Base-by-base conservation (phyloP, 2,888 invertebrate species). In the Euspilapteryx auroguttella region DNA sequence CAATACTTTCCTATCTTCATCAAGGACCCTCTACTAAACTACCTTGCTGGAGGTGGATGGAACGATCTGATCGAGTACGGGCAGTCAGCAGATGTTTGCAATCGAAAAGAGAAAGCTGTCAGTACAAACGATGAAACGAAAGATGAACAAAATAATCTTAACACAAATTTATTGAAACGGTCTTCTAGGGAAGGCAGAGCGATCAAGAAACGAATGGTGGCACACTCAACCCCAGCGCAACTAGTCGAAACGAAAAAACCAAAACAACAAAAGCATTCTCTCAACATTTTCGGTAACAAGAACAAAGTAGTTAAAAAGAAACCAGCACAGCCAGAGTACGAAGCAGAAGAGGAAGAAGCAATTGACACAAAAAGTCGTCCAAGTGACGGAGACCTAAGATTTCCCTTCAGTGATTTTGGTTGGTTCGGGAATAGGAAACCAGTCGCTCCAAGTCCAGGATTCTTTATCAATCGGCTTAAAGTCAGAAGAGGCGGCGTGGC, bases 401-500 rank as follows among this genome's bases (percentile, higher is more conserved):
- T 57, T 32, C 50, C 49, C 1, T 57, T 61, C 27, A 43, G 46
- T 21, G 50, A 49, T 32, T 53, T 55, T 25, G 44, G 44, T 21
- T 49, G 49, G 35, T 64, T 64, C 34, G 57, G 58, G 14, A 47
- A 59, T 31, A 57, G 40, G 34, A 62, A 53, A 29, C 61, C 63
- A 10, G 42, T 52, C 3, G 55, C 50, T 3, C 64, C 77, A 0
- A 79, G 78, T 34, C 80, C 78, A 34, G 85, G 86, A 2, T 83
- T 86, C 36, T 82, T 85, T 35, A 85, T 86, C 32, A 83, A 85
- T 37, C 78, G 78, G 38, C 48, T 88, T 13, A 84, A 82, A 52
- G 87, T 89, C 12, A 75, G 83, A 34, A 80, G 81, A 49, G 89
- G 89, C 2, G 88, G 89, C 10, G 87, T 89, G 4, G 87, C 88